phyloP scores from a whole-genome alignment of 2,113 vertebrate species.

The Lichenostomus cassidix region DNA sequence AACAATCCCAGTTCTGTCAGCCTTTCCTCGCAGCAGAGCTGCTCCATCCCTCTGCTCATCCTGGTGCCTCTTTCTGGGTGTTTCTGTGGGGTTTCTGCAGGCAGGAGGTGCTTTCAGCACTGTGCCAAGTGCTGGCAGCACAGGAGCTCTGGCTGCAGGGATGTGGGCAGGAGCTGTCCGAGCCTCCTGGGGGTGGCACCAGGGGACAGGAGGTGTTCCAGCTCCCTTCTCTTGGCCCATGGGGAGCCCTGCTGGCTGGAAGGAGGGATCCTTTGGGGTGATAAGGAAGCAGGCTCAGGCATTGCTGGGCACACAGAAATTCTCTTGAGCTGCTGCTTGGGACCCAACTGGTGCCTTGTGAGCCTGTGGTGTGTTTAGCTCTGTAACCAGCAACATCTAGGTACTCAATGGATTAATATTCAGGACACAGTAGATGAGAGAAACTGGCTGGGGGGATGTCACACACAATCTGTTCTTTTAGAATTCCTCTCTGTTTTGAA shows the following conservation, averaged over 20 bases:
- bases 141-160: neutral
- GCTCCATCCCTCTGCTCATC: neutral
- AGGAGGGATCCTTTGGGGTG: neutral
- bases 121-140: neutral
- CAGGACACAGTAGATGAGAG: slow-evolving; percentile 29
- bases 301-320: neutral
- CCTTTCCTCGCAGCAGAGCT: neutral
- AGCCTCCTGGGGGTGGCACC: neutral
- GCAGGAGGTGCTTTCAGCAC: neutral
- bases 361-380: neutral
- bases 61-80: neutral
- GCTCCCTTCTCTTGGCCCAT: neutral
- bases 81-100: neutral
- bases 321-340: neutral
- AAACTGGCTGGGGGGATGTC: slow-evolving; percentile 28
- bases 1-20: neutral
- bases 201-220: neutral
- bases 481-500: slow-evolving; percentile 25
- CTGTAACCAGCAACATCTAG: neutral
- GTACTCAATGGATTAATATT: slow-evolving; percentile 54
- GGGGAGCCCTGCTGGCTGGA: neutral
- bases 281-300: neutral
- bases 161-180: neutral
- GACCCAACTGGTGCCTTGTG: neutral
- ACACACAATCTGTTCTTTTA: slow-evolving; percentile 43